These are phyloP conservation scores for Iguana delicatissima DNA, from an alignment of 2,797 vertebrate genomes.

Conservation along the genomic window DNA sequence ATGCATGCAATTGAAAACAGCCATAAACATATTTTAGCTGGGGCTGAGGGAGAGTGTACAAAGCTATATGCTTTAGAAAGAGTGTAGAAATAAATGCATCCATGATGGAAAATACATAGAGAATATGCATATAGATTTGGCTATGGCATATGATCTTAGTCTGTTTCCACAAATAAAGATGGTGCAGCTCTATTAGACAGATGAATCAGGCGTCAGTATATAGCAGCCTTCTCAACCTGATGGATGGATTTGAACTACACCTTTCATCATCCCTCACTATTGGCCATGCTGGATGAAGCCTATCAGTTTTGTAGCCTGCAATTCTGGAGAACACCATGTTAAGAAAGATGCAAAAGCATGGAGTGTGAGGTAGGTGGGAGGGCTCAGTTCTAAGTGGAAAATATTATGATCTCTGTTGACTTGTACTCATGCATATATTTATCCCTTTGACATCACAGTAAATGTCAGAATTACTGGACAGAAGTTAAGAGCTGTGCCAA, in stretches of 20 bases:
- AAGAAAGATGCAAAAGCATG: neutral
- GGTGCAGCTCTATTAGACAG: neutral
- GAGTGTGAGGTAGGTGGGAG: too few relatives aligned
- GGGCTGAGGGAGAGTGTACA: too few relatives aligned
- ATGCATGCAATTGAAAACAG: too few relatives aligned
- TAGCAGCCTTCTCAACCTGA: neutral
- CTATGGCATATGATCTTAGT: neutral
- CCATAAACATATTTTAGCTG: too few relatives aligned
- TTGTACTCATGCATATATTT: neutral
- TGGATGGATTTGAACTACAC: too few relatives aligned
- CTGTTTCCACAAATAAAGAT: neutral
- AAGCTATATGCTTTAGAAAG: too few relatives aligned
- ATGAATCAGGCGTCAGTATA: neutral
- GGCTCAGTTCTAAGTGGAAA: neutral
- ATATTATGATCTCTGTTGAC: neutral
- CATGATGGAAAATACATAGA: too few relatives aligned
- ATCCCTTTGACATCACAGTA: neutral
- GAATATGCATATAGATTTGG: too few relatives aligned
- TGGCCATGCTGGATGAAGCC: too few relatives aligned
- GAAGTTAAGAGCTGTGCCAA: neutral
- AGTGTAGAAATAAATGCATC: too few relatives aligned
- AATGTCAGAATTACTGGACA: constrained; percentile 1
- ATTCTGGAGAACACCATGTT: neutral
- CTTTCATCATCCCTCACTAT: too few relatives aligned
- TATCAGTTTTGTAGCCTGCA: neutral